Percentiles rank a stretch among this genome's conserved stretches.
These are phyloP conservation scores for Lasius fuliginosus DNA, from an alignment of 2,888 invertebrate species.

Conservation along the genomic window DNA sequence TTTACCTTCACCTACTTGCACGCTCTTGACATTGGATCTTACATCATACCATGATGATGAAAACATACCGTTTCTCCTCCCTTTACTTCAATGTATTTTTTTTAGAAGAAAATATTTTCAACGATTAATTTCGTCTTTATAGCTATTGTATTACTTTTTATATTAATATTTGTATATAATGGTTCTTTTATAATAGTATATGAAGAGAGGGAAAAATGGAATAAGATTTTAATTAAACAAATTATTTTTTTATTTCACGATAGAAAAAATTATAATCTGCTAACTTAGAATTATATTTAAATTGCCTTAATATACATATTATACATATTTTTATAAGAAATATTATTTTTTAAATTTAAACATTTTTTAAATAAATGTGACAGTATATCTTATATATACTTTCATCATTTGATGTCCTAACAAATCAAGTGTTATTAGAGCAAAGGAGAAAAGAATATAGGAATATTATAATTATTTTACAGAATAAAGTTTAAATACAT, in stretches of 20 bases:
- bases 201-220: neutral
- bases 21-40: conserved; percentile 77
- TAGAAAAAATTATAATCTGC: conserved; percentile 13
- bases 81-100: conserved; percentile 19
- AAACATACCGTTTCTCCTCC: neutral
- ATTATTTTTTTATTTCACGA: neutral
- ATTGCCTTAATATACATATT: neutral
- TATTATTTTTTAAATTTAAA: neutral
- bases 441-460: neutral
- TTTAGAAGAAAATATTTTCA: conserved; percentile 21
- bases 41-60: conserved; percentile 30
- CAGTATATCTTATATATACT: neutral
- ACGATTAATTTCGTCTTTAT: neutral
- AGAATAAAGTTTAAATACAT: conserved; percentile 6
- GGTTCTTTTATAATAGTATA: neutral
- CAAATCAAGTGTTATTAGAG: neutral
- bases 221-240: conserved; percentile 14
- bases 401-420: neutral
- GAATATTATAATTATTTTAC: conserved; percentile 4
- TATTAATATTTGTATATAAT: neutral
- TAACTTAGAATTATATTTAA: neutral
- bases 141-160: neutral
- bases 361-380: neutral
- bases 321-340: neutral
- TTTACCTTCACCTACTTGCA: conserved; percentile 80